These are phyloP conservation scores for Spicauda simplicius DNA, from an alignment of 2,888 invertebrate genomes.

Conservation along the genomic window DNA sequence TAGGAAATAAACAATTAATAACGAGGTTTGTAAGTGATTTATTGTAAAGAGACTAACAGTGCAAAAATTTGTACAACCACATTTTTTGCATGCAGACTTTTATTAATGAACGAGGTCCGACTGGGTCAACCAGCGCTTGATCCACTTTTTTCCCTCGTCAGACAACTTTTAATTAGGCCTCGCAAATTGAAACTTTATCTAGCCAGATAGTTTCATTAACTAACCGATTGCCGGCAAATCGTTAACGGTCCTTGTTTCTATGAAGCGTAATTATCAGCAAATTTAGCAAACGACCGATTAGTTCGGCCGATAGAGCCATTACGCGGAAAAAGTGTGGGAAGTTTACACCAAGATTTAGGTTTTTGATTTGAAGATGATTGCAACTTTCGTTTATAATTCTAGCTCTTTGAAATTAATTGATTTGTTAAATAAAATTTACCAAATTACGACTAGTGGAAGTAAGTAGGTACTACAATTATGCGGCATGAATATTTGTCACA, in stretches of 20 bases:
- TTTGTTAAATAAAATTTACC: no score
- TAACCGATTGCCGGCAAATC: slow-evolving; percentile 8
- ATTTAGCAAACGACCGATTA: slow-evolving; percentile 17
- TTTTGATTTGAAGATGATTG: neutral
- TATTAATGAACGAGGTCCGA: slow-evolving; percentile 30
- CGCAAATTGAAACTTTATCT: slow-evolving; percentile 34
- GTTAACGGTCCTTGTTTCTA: slow-evolving; percentile 25
- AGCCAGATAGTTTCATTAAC: slow-evolving; percentile 30
- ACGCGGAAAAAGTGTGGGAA: slow-evolving; percentile 15
- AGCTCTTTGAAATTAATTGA: neutral
- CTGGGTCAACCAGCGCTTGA: slow-evolving; percentile 29
- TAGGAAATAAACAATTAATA: no score
- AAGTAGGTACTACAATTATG: no score
- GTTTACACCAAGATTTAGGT: neutral
- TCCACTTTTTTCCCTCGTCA: slow-evolving; percentile 30
- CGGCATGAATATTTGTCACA: no score
- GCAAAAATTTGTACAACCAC: neutral
- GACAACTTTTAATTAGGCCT: slow-evolving; percentile 30
- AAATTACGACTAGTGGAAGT: no score
- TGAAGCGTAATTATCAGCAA: slow-evolving; percentile 20
- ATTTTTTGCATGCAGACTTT: slow-evolving; percentile 15
- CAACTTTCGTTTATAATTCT: neutral
- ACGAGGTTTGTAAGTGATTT: no score
- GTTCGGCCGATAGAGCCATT: slow-evolving; percentile 14
- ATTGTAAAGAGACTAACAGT: neutral